Base-by-base conservation (phyloP, 92 coral and sea anemone genomes). In the Desmophyllum pertusum region DNA sequence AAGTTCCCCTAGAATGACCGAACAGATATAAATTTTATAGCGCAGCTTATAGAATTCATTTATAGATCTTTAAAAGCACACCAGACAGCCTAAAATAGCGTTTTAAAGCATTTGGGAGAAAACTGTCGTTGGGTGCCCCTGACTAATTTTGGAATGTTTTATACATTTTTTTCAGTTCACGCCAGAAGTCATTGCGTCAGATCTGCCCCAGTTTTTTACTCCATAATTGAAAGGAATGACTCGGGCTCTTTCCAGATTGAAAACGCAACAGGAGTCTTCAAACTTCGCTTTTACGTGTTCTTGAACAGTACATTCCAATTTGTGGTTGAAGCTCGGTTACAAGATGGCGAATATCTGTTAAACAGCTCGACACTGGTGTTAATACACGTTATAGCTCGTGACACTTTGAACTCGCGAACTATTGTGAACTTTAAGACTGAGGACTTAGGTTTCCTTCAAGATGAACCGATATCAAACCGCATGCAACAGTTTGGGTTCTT, bases 401-500 rank as follows among this genome's bases (percentile, higher is more conserved):
- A 11, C 19, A 65, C 75, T 25, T 83, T 88, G 61, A 48, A 23
- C 15, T 17, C 27, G 33, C 79, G 84, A n/a, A 71, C 88, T 36
- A 84, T 43, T 9, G 81, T 88, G 29, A 33, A 83, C 66, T 83
- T 83, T 51, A 23, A 77, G 59, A 87, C 79, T 4, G 31, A 55
- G 80, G 61, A 46, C n/a, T 33, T 88, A 6, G 91, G 91, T 29
- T 88, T 76, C 67, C 84, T 77, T 40, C 82, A 66, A 75, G 80
- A 66, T 8, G 37, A 46, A 31, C 41, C 42, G 52, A 73, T 33
- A 23, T 62, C 83, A 10, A 75, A 42, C 37, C 79, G 67, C 45
- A 14, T 9, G 73, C 79, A 48, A 27, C 67, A 69, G 31, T 84
- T 83, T 84, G 91, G 91, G 18, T 88, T 88, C 84, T 88, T 88